Base-by-base conservation (phyloP, 1,140 invertebrate species). In the Capitella teleta region DNA sequence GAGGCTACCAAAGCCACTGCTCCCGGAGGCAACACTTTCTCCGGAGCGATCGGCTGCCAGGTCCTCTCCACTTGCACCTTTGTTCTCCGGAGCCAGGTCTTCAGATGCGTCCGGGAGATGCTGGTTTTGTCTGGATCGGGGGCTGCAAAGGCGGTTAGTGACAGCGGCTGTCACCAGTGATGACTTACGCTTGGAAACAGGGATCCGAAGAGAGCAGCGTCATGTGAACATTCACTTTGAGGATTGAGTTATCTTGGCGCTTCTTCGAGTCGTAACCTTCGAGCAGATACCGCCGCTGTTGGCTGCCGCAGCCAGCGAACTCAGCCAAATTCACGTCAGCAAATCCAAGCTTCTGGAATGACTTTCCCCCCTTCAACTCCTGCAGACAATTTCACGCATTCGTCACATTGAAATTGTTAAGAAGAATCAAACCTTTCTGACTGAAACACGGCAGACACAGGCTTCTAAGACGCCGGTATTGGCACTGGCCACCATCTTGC, bases 401-500 rank as follows among this genome's bases (percentile, higher is more conserved):
- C 25, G 10, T 0, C 32, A 1, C n/a, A n/a, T n/a, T n/a, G n/a
- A n/a, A n/a, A n/a, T n/a, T n/a, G n/a, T n/a, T n/a, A 34, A 34
- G 10, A 34, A 12, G 1, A n/a, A n/a, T 34, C 32, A 34, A 16
- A 96, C 92, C 79, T 92, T 94, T 67, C 93, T 79, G 51, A 98
- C 86, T 30, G 92, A 97, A 65, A 97, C 83, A 62, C 92, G 78
- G 63, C 92, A 79, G 52, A 86, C 77, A 70, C 89, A 92, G 47
- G 87, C 84, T 72, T 98, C 92, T 44, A 97, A 78, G 45, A 95
- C 82, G 37, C 89, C 88, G 2, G 90, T 96, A 32, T 84, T 87
- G 21, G 89, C 86, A 74, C 90, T 95, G 38, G 91, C 91, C 65
- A 86, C 87, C 86, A 96, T 94, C 76, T 96, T 95, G 76, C 91